phyloP scores from a whole-genome alignment of 2,888 invertebrate genomes.

The Argyresthia albistria region DNA sequence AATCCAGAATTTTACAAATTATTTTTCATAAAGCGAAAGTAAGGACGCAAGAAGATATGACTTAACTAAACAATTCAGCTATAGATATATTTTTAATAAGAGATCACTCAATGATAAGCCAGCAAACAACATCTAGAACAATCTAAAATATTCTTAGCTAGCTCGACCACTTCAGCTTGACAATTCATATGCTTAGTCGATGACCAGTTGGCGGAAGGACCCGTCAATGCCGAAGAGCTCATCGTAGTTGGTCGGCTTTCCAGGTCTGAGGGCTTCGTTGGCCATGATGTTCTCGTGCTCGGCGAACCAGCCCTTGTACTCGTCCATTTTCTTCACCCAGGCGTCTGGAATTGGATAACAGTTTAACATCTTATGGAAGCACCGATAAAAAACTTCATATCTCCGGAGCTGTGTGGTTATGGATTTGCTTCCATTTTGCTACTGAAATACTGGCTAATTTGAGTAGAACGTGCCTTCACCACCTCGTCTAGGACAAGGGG shows the following conservation, averaged over 20 bases:
- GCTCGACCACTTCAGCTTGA: too few relatives aligned
- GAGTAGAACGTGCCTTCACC: too few relatives aligned
- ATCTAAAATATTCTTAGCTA: too few relatives aligned
- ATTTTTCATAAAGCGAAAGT: too few relatives aligned
- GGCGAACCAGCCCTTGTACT: constrained; percentile 85
- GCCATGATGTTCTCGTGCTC: constrained; percentile 85
- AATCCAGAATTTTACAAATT: too few relatives aligned
- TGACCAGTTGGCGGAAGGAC: constrained; percentile 87
- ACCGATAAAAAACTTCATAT: not conserved
- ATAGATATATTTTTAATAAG: too few relatives aligned
- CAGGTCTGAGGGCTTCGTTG: constrained; percentile 85
- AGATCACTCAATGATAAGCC: too few relatives aligned
- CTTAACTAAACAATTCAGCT: too few relatives aligned
- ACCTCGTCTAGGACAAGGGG: too few relatives aligned
- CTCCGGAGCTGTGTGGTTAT: not conserved
- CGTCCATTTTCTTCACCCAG: constrained; percentile 85
- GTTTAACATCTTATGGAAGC: not conserved
- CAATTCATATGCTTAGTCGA: constrained; percentile 68
- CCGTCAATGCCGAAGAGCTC: constrained; percentile 93
- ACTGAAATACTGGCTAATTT: too few relatives aligned
- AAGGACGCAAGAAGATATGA: too few relatives aligned
- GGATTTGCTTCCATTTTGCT: not conserved
- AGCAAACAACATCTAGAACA: too few relatives aligned
- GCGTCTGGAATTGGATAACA: constrained; percentile 64
- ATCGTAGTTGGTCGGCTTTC: constrained; percentile 88